phyloP scores from a whole-genome alignment of 2,888 invertebrate genomes.

The Chaetogeoica ovagalla region DNA sequence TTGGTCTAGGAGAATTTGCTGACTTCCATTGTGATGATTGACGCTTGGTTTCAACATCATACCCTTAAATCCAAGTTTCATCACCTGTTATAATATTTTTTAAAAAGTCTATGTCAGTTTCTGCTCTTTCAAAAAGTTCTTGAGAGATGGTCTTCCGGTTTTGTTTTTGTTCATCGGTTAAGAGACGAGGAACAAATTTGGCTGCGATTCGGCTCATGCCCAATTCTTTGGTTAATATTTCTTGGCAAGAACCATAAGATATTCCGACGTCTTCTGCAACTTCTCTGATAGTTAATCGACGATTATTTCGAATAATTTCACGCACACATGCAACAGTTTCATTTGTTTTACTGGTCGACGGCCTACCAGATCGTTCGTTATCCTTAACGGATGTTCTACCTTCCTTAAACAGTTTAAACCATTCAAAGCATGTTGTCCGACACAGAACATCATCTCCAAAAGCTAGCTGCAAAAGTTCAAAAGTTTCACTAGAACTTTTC shows the following conservation, averaged over 20 bases:
- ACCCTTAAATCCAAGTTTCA: no score
- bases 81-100: no score
- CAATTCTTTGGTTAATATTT: conserved; percentile 18
- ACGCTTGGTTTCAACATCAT: no score
- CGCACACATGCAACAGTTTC: conserved; percentile 19
- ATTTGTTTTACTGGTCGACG: conserved; percentile 11
- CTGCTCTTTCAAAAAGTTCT: no score
- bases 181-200: conserved; percentile 30
- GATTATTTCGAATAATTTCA: conserved; percentile 35
- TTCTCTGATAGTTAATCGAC: conserved; percentile 23
- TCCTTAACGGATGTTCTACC: conserved; percentile 24
- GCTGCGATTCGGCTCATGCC: conserved; percentile 31
- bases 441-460: conserved; percentile 30
- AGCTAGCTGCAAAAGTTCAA: conserved; percentile 27
- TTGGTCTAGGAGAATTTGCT: no score
- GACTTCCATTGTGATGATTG: no score
- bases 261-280: neutral
- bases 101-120: no score
- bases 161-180: neutral
- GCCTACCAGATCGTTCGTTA: conserved; percentile 21
- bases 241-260: conserved; percentile 12
- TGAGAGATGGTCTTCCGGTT: no score
- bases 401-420: conserved; percentile 25
- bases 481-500: conserved; percentile 15
- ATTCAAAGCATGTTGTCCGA: conserved; percentile 27